phyloP scores from a whole-genome alignment of 2,888 invertebrate genomes.

The Tenthredo notha region DNA sequence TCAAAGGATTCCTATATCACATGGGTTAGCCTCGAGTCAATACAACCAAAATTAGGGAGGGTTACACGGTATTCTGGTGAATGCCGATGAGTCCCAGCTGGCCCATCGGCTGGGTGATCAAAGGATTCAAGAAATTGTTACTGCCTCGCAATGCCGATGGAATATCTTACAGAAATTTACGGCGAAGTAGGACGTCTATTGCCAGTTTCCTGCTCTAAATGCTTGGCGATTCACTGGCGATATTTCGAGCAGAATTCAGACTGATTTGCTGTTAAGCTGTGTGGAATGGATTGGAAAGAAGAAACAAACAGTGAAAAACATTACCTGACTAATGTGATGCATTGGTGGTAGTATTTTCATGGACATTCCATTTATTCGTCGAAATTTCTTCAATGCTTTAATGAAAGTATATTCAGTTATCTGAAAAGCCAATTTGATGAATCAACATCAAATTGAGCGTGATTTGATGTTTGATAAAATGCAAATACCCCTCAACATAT shows the following conservation, averaged over 20 bases:
- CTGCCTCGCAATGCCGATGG: not conserved
- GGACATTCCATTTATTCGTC: constrained; percentile 30
- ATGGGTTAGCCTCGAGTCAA: constrained; percentile 1
- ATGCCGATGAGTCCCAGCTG: constrained; percentile 7
- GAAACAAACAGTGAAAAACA: not conserved
- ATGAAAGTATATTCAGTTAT: constrained; percentile 43
- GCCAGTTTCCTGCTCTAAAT: not conserved
- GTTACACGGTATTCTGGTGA: not conserved
- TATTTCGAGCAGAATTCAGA: not conserved
- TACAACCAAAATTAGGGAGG: not conserved
- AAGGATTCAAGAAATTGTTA: not conserved
- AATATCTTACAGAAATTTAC: not conserved
- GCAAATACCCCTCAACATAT: not conserved
- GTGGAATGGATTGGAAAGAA: not conserved
- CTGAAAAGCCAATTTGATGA: not conserved
- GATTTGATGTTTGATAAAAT: not conserved
- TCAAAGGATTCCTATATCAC: not conserved
- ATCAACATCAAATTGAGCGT: not conserved
- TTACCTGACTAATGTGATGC: constrained; percentile 43
- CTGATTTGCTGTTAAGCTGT: not conserved
- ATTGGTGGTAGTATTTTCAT: constrained; percentile 50
- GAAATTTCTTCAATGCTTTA: constrained; percentile 18
- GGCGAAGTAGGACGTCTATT: not conserved
- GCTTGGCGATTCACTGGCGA: not conserved
- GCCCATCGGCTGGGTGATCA: not conserved